Conservation (phyloP, 1,140 invertebrate genomes). For the Thaumetopoea pityocampa region DNA sequence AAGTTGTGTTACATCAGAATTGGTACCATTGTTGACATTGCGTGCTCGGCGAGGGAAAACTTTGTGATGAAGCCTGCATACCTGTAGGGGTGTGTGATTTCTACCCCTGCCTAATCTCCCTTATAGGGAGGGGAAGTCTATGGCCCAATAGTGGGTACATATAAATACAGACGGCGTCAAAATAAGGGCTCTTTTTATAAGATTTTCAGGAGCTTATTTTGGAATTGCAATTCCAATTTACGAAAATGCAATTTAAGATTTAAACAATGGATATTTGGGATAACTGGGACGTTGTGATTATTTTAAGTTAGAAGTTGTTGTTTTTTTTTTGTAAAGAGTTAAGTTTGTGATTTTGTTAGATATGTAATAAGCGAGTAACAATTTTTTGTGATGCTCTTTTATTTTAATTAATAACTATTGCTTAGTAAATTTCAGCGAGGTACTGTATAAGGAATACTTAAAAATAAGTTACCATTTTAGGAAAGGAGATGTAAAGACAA, state of each 20-base stretch:
- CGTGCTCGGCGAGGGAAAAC: no score
- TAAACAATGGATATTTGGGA: conserved; percentile 1
- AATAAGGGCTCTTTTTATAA: no score
- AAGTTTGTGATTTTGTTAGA: conserved; percentile 48
- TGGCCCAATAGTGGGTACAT: no score
- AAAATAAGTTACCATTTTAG: conserved; percentile 3
- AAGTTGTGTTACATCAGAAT: no score
- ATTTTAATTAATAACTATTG: conserved; percentile 8
- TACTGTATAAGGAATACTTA: conserved; percentile 7
- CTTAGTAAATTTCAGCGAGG: conserved; percentile 4
- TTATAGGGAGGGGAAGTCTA: no score
- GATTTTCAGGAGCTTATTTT: no score
- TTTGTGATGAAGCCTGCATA: no score
- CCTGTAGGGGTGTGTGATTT: no score
- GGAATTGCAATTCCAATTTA: conserved; percentile 1
- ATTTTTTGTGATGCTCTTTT: conserved; percentile 33
- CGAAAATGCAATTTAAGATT: conserved; percentile 4
- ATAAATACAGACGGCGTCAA: no score
- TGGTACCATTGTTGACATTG: no score
- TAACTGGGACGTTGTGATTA: conserved; percentile 22
- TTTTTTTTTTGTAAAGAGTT: conserved; percentile 46
- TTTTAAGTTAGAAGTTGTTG: conserved; percentile 28
- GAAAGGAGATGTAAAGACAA: neutral
- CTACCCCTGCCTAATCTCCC: no score
- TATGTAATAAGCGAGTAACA: conserved; percentile 28